Evolutionary conservation across 2,797 vertebrate species (phyloP).

Genomic region (Tragelaphus oryx): DNA sequence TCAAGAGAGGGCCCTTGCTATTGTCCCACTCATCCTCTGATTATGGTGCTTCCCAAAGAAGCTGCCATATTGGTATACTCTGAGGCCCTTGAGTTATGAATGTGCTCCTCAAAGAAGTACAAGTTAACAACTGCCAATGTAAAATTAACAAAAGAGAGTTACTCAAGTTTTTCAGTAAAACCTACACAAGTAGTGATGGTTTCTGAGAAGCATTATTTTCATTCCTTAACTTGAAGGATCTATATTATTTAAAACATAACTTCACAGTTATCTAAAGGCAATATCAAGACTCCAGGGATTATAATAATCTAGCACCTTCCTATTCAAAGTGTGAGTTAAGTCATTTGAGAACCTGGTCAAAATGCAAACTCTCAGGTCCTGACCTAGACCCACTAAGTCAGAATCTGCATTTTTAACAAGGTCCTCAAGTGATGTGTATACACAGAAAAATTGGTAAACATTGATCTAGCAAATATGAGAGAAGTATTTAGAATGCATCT

Average conservation of each 20-base stretch:
- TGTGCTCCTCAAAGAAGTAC: neutral
- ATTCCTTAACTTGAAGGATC: neutral
- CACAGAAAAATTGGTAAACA: neutral
- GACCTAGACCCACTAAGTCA: neutral
- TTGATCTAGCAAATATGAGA: neutral
- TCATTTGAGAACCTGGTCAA: neutral
- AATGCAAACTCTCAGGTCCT: neutral
- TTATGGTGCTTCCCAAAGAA: neutral
- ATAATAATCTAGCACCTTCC: neutral
- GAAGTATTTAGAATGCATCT: neutral
- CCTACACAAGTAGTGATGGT: neutral
- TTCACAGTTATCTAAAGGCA: neutral
- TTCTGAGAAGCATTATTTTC: neutral
- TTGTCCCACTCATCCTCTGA: neutral
- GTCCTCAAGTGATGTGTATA: neutral
- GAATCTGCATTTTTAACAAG: neutral
- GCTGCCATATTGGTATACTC: neutral
- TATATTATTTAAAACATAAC: neutral
- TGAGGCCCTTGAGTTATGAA: neutral
- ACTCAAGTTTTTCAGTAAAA: neutral
- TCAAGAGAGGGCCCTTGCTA: neutral
- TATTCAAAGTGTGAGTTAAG: neutral
- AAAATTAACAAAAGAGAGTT: neutral
- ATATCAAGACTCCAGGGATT: neutral
- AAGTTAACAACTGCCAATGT: neutral